Evolutionary conservation across 2,797 vertebrate species (phyloP).

Genomic region (Brachyrhaphis roseni): DNA sequence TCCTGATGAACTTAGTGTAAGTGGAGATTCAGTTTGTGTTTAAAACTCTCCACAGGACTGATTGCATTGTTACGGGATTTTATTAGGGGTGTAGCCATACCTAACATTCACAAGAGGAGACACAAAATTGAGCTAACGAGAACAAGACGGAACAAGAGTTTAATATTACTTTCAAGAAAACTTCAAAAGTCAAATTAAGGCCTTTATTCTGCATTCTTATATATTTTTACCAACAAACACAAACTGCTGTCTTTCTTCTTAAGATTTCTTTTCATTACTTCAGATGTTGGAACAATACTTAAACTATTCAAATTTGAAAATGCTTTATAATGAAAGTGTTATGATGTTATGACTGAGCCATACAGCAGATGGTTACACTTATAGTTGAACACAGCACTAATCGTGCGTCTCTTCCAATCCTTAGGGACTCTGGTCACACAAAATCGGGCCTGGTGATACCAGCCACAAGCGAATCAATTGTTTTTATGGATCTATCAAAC

Average conservation of each 20-base stretch:
- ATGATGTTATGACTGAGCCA: neutral
- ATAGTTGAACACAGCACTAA: neutral
- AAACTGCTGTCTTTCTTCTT: neutral
- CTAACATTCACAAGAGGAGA: neutral
- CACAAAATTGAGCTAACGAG: neutral
- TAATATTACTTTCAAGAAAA: neutral
- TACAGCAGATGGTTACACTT: neutral
- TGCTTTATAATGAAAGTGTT: neutral
- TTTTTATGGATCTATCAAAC: constrained; percentile 34
- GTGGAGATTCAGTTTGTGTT: neutral
- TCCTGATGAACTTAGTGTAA: neutral
- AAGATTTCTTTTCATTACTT: neutral
- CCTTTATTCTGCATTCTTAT: neutral
- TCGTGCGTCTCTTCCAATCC: constrained; percentile 32
- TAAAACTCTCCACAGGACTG: neutral
- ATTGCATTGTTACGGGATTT: neutral
- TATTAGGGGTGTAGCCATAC: neutral
- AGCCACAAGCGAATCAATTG: constrained; percentile 9
- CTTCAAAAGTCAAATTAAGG: neutral
- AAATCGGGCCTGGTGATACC: neutral
- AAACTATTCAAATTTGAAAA: neutral
- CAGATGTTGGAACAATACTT: neutral
- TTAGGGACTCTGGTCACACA: constrained; percentile 37
- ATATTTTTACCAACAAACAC: neutral
- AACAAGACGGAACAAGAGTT: neutral